Evolutionary conservation across 2,888 invertebrate species (phyloP).

Genomic region (Odontocolon sp.): DNA sequence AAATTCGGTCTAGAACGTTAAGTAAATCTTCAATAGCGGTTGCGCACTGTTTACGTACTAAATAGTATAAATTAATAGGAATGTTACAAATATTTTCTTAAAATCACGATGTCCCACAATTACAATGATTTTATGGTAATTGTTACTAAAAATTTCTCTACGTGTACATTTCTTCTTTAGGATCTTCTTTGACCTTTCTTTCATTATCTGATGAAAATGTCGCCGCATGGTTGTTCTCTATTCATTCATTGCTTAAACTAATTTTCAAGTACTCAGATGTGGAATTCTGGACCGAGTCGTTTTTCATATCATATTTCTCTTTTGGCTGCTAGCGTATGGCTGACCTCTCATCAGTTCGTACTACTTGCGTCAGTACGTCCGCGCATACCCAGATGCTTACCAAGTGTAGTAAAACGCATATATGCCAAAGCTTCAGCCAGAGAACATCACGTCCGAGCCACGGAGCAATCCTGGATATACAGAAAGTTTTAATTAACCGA

Average conservation of each 20-base stretch:
- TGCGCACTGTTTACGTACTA: no score
- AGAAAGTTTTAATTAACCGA: slow-evolving; percentile 61
- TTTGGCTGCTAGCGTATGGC: slow-evolving; percentile 33
- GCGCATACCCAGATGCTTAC: neutral
- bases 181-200: no score
- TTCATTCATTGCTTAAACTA: slow-evolving; percentile 41
- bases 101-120: no score
- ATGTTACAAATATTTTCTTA: no score
- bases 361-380: slow-evolving; percentile 38
- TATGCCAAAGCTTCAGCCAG: slow-evolving; percentile 28
- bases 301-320: slow-evolving; percentile 30
- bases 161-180: no score
- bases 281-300: neutral
- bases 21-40: no score
- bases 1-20: no score
- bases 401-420: neutral
- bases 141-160: no score
- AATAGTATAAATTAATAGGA: no score
- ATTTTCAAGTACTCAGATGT: slow-evolving; percentile 32
- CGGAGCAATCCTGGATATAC: slow-evolving; percentile 30
- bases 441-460: slow-evolving; percentile 21
- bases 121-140: no score
- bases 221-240: slow-evolving; percentile 19
- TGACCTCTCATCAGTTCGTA: slow-evolving; percentile 51
- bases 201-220: slow-evolving; percentile 40